Evolutionary conservation across 2,797 vertebrate species (phyloP), one percentile per base, ranked within the genome.

Genomic region (Acridotheres tristis): DNA sequence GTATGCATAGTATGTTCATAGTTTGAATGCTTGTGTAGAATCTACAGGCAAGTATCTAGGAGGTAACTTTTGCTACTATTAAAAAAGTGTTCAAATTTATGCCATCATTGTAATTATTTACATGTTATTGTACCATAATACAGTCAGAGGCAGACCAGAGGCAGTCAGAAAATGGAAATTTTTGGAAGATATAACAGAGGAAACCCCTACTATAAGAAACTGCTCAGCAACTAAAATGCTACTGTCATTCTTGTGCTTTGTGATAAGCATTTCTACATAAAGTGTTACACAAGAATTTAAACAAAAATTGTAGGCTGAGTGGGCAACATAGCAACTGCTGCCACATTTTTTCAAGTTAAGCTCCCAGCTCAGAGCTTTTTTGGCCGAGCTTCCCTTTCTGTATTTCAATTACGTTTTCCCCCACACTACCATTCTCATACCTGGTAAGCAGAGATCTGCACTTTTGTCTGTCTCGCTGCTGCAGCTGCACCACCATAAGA

Each of bases 401-500:
- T 34, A 66, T 30, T 79, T 88, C 32, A 40, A 16, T 17, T n/a
- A 58, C 2, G 1, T 40, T 50, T 45, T 16, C n/a, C 32, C 57
- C 25, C 27, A 21, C 21, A 27, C 42, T 38, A 38, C n/a, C 34
- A 4, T 38, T 81, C 40, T 84, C 94, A 95, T 93, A 99, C 99
- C 98, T 99, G 99, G 89, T 99, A 99, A 1, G 99, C 98, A 94
- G 98, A 98, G 90, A 97, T 97, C 42, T 98, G 98, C 3, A 80
- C 67, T 89, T 98, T 98, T 55, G 97, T 95, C 53, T 97, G 97
- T 93, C 98, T 98, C 30, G 96, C 95, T 65, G 98, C 97, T 71
- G 97, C 99, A 67, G 99, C 98, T 62, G 99, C 99, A 48, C 99
- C 99, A 55, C 99, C 99, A 0, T 99, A 99, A 4, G 96, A 99